phyloP scores from a whole-genome alignment of 2,113 vertebrate genomes.

The Clarias gariepinus region DNA sequence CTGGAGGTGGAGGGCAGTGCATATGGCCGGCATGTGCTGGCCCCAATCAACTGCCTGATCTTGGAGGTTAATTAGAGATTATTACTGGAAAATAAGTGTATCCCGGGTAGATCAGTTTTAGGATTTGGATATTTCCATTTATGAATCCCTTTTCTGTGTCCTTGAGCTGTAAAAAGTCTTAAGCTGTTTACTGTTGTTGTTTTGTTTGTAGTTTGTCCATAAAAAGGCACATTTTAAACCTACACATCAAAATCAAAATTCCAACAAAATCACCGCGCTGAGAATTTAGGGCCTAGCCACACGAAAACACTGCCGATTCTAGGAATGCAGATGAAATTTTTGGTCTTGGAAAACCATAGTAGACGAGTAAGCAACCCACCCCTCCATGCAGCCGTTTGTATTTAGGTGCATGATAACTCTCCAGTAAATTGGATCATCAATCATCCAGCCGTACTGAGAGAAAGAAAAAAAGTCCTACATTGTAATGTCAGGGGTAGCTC shows the following conservation, averaged over 20 bases:
- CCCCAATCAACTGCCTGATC: constrained; percentile 48
- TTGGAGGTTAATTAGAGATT: constrained; percentile 61
- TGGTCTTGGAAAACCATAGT: constrained; percentile 47
- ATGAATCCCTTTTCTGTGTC: constrained; percentile 18
- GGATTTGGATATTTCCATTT: constrained; percentile 40
- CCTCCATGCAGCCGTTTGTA: constrained; percentile 46
- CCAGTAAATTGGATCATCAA: constrained; percentile 78
- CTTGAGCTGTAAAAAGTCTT: constrained; percentile 36
- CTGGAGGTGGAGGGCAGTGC: constrained; percentile 40
- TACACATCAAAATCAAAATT: neutral
- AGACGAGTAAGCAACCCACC: constrained; percentile 43
- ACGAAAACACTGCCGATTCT: constrained; percentile 25
- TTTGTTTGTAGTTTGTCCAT: neutral
- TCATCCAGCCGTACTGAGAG: constrained; percentile 65
- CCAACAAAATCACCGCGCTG: neutral
- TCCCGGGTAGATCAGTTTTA: constrained; percentile 39
- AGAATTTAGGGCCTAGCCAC: constrained; percentile 28
- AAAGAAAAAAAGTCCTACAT: constrained; percentile 46
- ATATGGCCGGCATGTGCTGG: constrained; percentile 55
- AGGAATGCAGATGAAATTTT: constrained; percentile 41
- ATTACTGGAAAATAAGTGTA: constrained; percentile 54
- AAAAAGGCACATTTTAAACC: neutral
- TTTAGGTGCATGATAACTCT: constrained; percentile 66
- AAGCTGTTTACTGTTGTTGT: neutral
- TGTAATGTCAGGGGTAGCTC: constrained; percentile 64